Base-by-base conservation (phyloP, 1,140 invertebrate genomes). In the Drosophila albomicans region DNA sequence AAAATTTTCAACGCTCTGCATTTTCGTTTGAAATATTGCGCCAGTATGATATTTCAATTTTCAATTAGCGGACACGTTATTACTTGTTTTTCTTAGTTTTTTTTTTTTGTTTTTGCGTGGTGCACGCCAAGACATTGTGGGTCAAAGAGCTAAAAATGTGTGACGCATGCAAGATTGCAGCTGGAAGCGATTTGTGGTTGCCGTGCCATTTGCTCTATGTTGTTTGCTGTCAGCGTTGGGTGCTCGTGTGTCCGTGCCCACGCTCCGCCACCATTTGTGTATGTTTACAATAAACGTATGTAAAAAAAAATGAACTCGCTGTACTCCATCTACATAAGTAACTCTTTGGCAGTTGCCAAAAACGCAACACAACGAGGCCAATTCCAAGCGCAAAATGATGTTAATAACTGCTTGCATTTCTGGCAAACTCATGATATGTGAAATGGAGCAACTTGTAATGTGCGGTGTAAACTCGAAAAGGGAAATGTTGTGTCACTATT, bases 11-110 rank as follows among this genome's bases (percentile, higher is more conserved):
- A 63, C 68, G 64, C 43, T 61, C 70, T 79, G 76, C 69, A 73
- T 54, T 75, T 74, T 68, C 51, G 69, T 79, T 87, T 72, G 63
- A 84, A 85, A 80, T 75, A 63, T 72, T 77, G 76, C 84, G 67
- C 73, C 48, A 71, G 71, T 87, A 76, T 86, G 79, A 86, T 86
- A 87, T 87, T 87, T 87, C 85, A 87, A 89, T 87, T 87, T 88
- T 87, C 84, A 87, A 87, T 87, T 87, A 88, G 80, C 72, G 77
- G 48, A 48, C 25, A 62, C 48, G 62, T 49, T 62, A 74, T 70
- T 70, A 45, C 56, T 68, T 49, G 38, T 59, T 49, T 62, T 62
- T 78, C 51, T 70, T 48, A 20, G 43, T 52, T 66, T 66, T 57
- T 32, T 1, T 32, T 56, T 25, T 10, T 28, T 20, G 5, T 48